These are phyloP conservation scores for Exephanes ischioxanthus DNA, from an alignment of 2,888 invertebrate species.

Conservation along the genomic window DNA sequence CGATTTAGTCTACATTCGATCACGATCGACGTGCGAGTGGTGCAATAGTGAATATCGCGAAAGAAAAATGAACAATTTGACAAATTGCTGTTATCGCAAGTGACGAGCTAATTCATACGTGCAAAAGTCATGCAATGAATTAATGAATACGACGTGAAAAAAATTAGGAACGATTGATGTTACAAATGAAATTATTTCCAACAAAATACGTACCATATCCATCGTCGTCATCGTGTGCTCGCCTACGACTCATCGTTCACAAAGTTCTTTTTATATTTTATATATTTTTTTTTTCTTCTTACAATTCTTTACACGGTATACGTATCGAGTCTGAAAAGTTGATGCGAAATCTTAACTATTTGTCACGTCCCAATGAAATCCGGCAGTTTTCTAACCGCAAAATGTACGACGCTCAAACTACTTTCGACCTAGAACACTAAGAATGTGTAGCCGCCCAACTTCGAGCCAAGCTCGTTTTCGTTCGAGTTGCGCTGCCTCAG, in stretches of 20 bases:
- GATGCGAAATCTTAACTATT: slow-evolving; percentile 24
- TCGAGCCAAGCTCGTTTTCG: not conserved
- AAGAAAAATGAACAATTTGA: not conserved
- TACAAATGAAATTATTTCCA: slow-evolving; percentile 32
- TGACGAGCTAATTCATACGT: not conserved
- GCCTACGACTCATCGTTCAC: slow-evolving; percentile 90
- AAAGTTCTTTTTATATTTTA: slow-evolving; percentile 2
- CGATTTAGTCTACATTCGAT: not conserved
- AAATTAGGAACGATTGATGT: slow-evolving; percentile 51
- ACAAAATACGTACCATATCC: slow-evolving; percentile 89
- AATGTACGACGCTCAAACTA: slow-evolving; percentile 34
- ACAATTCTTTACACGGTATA: slow-evolving; percentile 2
- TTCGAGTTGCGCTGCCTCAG: not conserved
- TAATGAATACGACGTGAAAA: slow-evolving; percentile 35
- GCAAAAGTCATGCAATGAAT: not conserved
- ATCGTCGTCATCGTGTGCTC: slow-evolving; percentile 93
- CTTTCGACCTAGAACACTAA: not conserved
- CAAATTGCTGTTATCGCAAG: not conserved
- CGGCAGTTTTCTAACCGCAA: slow-evolving; percentile 62
- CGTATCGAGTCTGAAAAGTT: slow-evolving; percentile 11
- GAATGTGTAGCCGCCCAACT: not conserved
- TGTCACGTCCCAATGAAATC: slow-evolving; percentile 10
- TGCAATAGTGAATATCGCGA: not conserved
- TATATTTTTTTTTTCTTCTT: slow-evolving; percentile 3
- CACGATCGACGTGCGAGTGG: not conserved